Evolutionary conservation across 2,113 vertebrate genomes (phyloP).

Genomic region (Cyprinodon variegatus): DNA sequence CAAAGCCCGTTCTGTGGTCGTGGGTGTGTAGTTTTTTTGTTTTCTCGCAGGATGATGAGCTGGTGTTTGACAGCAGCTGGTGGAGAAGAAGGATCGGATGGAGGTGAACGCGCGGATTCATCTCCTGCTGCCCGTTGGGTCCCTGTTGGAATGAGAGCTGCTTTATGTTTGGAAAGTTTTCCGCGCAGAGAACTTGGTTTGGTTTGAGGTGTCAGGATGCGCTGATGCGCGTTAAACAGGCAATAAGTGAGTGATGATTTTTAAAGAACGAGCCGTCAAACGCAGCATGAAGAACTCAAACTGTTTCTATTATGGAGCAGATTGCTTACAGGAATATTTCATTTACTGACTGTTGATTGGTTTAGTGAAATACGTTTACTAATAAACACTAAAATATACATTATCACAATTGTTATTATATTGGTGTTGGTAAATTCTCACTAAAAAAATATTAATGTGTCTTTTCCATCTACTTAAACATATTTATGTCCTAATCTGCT

Average conservation of each 20-base stretch:
- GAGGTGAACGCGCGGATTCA: constrained; percentile 22
- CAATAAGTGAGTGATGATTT: no score
- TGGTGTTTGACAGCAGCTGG: constrained; percentile 36
- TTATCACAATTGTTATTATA: not conserved
- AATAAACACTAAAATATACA: not conserved
- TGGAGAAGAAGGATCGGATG: constrained; percentile 10
- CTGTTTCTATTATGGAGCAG: no score
- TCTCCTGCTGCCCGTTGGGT: constrained; percentile 1
- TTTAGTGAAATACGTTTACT: no score
- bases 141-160: not conserved
- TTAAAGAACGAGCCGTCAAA: not conserved
- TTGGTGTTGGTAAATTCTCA: not conserved
- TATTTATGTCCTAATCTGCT: no score
- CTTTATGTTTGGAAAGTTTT: not conserved
- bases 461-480: no score
- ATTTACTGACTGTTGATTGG: no score
- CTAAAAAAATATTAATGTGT: not conserved
- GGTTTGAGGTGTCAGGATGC: not conserved
- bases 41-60: not conserved
- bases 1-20: not conserved
- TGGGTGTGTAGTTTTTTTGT: not conserved
- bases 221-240: not conserved
- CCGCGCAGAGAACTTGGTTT: not conserved
- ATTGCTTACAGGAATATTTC: no score
- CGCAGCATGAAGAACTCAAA: no score